Conservation (phyloP, 1,140 invertebrate genomes). For the Pararge aegeria region DNA sequence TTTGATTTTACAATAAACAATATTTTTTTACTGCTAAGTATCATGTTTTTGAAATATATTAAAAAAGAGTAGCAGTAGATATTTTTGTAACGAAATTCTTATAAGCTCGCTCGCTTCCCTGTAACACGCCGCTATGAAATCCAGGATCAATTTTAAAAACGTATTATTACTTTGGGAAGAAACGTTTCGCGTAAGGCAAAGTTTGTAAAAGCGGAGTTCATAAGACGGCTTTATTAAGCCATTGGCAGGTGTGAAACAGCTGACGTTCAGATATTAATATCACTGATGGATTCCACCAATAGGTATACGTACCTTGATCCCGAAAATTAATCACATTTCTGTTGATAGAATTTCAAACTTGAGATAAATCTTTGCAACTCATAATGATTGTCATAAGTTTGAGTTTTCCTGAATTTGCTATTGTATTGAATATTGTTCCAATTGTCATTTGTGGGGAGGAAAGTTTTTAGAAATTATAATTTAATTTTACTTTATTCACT, state of each 20-base stretch:
- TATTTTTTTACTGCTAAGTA: too few species aligned
- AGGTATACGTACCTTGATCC: slow-evolving; percentile 33
- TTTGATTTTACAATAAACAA: too few species aligned
- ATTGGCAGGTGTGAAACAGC: slow-evolving; percentile 61
- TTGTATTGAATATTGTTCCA: background rate
- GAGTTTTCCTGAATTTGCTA: background rate
- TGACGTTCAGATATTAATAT: slow-evolving; percentile 68
- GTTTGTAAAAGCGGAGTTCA: slow-evolving; percentile 65
- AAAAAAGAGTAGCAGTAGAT: too few species aligned
- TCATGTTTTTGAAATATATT: too few species aligned
- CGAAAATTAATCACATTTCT: slow-evolving; percentile 49
- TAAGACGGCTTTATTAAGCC: slow-evolving; percentile 63
- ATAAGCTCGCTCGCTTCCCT: background rate
- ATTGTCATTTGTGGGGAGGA: too few species aligned
- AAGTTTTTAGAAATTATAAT: too few species aligned
- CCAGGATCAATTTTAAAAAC: slow-evolving; percentile 17
- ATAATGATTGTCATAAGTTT: background rate
- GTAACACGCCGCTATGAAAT: background rate
- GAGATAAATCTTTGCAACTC: background rate
- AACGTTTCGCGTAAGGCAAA: slow-evolving; percentile 35
- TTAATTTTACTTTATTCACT: too few species aligned
- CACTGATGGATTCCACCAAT: slow-evolving; percentile 49
- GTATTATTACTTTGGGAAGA: slow-evolving; percentile 25
- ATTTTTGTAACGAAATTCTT: background rate
- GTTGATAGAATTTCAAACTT: slow-evolving; percentile 16